Evolutionary conservation across 2,888 invertebrate species (phyloP), one percentile per base, ranked within the genome.

Genomic region (Dicycla oo): DNA sequence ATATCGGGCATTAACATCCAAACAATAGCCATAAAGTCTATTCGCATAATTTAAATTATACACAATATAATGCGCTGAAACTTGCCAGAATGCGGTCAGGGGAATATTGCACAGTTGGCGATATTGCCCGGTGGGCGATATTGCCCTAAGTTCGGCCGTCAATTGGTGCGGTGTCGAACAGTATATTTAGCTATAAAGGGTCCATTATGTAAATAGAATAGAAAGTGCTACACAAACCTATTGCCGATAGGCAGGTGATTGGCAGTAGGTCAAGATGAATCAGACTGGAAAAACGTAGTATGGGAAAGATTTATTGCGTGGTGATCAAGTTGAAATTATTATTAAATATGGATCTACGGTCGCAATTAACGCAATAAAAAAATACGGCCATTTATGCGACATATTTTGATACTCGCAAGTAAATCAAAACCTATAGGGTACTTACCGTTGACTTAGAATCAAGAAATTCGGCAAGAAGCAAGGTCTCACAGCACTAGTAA

Each of bases 171-270:
- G 73, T 84, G 78, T 80, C 69, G 74, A 76, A 75, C 69, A 85
- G 77, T 83, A 86, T 82, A 86, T 85, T 86, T 83, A 83, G 80
- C 80, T 81, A 80, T 81, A 79, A 82, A 84, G 75, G 80, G 57
- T 56, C 80, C 78, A 84, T 88, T 88, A 88, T 88, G 87, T 82
- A 86, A 88, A 88, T 88, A 86, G 77, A 82, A 80, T 87, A 81
- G 85, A 86, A 87, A 88, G 86, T 86, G 84, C 86, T 80, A 79
- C 70, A 77, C 80, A 82, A 83, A 87, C 82, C 68, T 72, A 83
- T 79, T 73, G 75, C n/a, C 20, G 18, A 18, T 15, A 13, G 34
- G 0, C 1, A 69, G 6, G 10, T 3, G 20, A 4, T 4, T 11
- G 20, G 15, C 71, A 78, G 81, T 45, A 78, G 67, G 62, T 62